Percentiles rank a stretch among this genome's conserved stretches.
phyloP scores from a whole-genome alignment of 2,888 invertebrate species.

The Cantharis rufa region DNA sequence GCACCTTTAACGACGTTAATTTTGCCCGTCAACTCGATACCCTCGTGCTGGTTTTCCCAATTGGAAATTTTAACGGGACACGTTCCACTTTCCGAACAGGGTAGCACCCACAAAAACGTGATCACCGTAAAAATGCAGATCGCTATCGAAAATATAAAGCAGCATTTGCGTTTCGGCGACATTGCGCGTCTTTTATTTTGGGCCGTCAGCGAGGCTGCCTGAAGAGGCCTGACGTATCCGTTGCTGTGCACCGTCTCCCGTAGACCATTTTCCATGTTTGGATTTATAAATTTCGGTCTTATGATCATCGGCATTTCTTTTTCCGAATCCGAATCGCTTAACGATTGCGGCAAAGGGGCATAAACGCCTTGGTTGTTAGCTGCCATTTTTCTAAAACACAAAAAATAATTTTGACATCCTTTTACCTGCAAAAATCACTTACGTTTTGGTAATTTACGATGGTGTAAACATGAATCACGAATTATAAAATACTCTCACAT shows the following conservation, averaged over 20 bases:
- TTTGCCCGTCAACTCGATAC: slow-evolving; percentile 70
- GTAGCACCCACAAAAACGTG: slow-evolving; percentile 75
- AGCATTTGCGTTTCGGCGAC: slow-evolving; percentile 69
- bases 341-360: slow-evolving; percentile 75
- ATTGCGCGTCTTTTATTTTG: slow-evolving; percentile 54
- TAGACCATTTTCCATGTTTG: slow-evolving; percentile 32
- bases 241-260: slow-evolving; percentile 30
- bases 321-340: slow-evolving; percentile 79
- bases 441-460: background rate
- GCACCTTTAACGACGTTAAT: slow-evolving; percentile 71
- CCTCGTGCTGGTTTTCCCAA: slow-evolving; percentile 71
- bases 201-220: slow-evolving; percentile 39
- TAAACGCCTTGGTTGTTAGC: slow-evolving; percentile 63
- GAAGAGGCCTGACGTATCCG: slow-evolving; percentile 36
- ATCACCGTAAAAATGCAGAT: slow-evolving; percentile 72
- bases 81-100: slow-evolving; percentile 72
- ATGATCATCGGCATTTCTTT: slow-evolving; percentile 60
- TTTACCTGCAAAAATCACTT: background rate
- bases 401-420: background rate
- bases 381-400: background rate
- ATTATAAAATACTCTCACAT: background rate
- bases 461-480: background rate
- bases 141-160: slow-evolving; percentile 72
- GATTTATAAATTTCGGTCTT: slow-evolving; percentile 13
- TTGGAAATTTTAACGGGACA: slow-evolving; percentile 70